phyloP scores from a whole-genome alignment of 2,888 invertebrate genomes.

The Andrena marginata region DNA sequence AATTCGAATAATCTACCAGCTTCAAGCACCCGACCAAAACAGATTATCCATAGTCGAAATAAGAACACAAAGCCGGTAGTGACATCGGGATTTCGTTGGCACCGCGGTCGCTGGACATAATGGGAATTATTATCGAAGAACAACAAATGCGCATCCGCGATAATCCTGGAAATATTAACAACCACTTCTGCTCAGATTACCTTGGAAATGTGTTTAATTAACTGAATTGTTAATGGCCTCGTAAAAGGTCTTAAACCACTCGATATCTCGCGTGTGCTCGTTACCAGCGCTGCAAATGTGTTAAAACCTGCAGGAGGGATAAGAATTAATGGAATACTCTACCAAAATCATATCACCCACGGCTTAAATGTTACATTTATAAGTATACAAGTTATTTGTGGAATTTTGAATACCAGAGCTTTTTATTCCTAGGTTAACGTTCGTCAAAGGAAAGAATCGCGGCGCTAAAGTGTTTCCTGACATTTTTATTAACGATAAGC shows the following conservation, averaged over 20 bases:
- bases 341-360: too few relatives aligned
- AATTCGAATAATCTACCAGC: conserved; percentile 40
- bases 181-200: background rate
- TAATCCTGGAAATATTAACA: background rate
- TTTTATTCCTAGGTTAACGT: background rate
- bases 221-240: too few relatives aligned
- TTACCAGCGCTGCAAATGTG: too few relatives aligned
- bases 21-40: conserved; percentile 23
- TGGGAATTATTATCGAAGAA: background rate
- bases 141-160: background rate
- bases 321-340: too few relatives aligned
- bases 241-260: too few relatives aligned
- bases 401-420: too few relatives aligned
- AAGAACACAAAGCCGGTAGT: conserved; percentile 5
- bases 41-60: conserved; percentile 24
- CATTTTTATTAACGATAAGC: conserved; percentile 4
- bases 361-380: too few relatives aligned
- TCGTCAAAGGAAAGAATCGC: background rate
- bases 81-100: conserved; percentile 8
- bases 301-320: too few relatives aligned
- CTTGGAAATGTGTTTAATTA: too few relatives aligned
- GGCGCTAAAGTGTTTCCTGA: background rate
- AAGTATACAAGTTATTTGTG: too few relatives aligned
- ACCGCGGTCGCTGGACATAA: conserved; percentile 1
- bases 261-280: too few relatives aligned